These are phyloP conservation scores for Aphis craccivora DNA, from an alignment of 1,140 invertebrate genomes.

Conservation along the genomic window DNA sequence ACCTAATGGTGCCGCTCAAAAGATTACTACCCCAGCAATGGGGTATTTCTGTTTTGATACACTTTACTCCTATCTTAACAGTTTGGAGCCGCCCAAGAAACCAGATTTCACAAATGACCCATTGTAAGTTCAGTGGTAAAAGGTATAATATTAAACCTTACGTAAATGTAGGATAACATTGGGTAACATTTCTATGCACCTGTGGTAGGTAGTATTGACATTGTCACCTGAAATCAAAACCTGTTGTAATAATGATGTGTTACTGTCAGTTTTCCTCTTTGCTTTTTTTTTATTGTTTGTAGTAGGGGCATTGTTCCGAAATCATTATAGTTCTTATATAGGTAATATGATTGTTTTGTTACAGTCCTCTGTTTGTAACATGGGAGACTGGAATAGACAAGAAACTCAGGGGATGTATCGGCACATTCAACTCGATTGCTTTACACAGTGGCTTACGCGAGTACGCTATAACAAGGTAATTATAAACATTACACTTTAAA, in stretches of 20 bases:
- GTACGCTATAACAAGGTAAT: constrained; percentile 90
- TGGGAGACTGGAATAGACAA: constrained; percentile 97
- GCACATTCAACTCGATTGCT: constrained; percentile 94
- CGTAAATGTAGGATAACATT: constrained; percentile 9
- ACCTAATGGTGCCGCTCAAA: constrained; percentile 63
- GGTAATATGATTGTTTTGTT: constrained; percentile 64
- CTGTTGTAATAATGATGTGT: neutral
- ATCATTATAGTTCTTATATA: constrained; percentile 59
- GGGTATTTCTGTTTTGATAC: constrained; percentile 99
- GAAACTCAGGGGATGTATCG: constrained; percentile 91
- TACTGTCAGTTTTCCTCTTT: constrained; percentile 52
- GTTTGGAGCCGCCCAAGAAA: constrained; percentile 85
- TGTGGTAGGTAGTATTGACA: neutral
- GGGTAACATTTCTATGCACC: constrained; percentile 31
- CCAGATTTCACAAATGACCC: constrained; percentile 93
- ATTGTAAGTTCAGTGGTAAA: constrained; percentile 77
- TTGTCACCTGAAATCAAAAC: neutral
- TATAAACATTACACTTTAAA: neutral
- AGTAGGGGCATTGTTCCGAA: constrained; percentile 4
- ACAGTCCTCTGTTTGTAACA: constrained; percentile 96
- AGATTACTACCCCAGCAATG: constrained; percentile 92
- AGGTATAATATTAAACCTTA: constrained; percentile 50
- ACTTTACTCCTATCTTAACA: constrained; percentile 91
- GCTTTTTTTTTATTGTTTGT: neutral
- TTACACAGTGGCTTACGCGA: constrained; percentile 91